Percentiles rank a stretch among this genome's conserved stretches.
phyloP scores from a whole-genome alignment of 2,888 invertebrate genomes.

The Digitonthophagus gazella region DNA sequence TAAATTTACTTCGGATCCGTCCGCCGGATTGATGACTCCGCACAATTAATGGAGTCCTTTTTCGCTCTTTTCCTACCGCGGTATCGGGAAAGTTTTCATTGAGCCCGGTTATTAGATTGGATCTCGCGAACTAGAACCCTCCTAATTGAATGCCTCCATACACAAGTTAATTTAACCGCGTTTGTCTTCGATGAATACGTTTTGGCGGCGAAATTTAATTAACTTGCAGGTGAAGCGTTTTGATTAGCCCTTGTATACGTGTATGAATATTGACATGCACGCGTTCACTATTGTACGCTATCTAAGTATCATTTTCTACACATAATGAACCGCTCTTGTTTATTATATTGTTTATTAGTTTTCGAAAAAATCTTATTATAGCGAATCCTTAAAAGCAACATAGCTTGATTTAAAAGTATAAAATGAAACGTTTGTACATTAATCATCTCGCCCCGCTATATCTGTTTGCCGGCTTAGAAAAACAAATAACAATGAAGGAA shows the following conservation, averaged over 20 bases:
- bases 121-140: background rate
- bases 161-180: background rate
- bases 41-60: background rate
- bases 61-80: background rate
- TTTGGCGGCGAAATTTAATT: background rate
- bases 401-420: background rate
- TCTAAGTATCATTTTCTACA: background rate
- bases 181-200: background rate
- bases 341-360: background rate
- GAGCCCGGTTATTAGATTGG: background rate
- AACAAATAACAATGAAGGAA: conserved; percentile 7
- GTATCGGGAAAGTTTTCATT: background rate
- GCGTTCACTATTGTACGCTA: background rate
- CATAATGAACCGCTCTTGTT: background rate
- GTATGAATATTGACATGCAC: background rate
- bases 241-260: background rate
- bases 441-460: background rate
- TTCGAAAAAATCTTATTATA: too few relatives aligned
- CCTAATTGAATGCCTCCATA: background rate
- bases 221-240: background rate
- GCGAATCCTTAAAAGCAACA: too few relatives aligned
- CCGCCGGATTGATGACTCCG: conserved; percentile 19
- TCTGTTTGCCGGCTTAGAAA: conserved; percentile 1
- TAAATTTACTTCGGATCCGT: conserved; percentile 26
- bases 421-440: background rate